These are phyloP conservation scores for Coenonympha glycerion DNA, from an alignment of 2,888 invertebrate genomes.

Conservation along the genomic window DNA sequence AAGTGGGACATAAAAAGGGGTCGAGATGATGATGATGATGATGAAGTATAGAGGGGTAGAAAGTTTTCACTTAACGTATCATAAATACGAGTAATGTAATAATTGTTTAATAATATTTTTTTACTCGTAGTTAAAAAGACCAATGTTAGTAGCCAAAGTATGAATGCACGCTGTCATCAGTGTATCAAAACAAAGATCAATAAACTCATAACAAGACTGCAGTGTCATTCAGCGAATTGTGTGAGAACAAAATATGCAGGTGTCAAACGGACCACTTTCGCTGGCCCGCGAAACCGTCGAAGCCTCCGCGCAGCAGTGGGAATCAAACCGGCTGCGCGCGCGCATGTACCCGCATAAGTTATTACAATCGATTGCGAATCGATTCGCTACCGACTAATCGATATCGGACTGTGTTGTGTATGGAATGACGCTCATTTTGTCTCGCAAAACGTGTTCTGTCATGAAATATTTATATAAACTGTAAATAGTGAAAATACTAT, in stretches of 20 bases:
- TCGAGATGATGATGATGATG: too few species aligned
- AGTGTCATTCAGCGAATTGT: slow-evolving; percentile 40
- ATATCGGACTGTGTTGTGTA: slow-evolving; percentile 4
- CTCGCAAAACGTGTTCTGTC: slow-evolving; percentile 28
- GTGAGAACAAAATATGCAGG: slow-evolving; percentile 36
- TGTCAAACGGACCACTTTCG: slow-evolving; percentile 53
- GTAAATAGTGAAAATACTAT: background rate
- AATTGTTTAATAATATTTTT: too few species aligned
- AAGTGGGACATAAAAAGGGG: too few species aligned
- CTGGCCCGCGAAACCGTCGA: slow-evolving; percentile 47
- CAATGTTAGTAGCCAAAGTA: background rate
- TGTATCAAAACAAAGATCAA: slow-evolving; percentile 27
- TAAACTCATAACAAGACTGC: slow-evolving; percentile 30
- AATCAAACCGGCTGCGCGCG: slow-evolving; percentile 41
- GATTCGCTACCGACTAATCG: slow-evolving; percentile 13
- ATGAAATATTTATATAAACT: slow-evolving; percentile 10
- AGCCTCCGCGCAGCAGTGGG: slow-evolving; percentile 56
- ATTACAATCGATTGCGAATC: slow-evolving; percentile 24
- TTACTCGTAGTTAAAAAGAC: too few species aligned
- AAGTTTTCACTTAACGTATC: too few species aligned
- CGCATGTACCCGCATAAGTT: too few species aligned
- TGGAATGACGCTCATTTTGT: slow-evolving; percentile 22
- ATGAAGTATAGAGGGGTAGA: too few species aligned
- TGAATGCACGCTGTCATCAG: slow-evolving; percentile 1
- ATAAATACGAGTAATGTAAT: too few species aligned